Percentiles rank a stretch among this genome's conserved stretches.
These are phyloP conservation scores for Parotocinclus haroldoi DNA, from an alignment of 2,797 vertebrate genomes.

Conservation along the genomic window DNA sequence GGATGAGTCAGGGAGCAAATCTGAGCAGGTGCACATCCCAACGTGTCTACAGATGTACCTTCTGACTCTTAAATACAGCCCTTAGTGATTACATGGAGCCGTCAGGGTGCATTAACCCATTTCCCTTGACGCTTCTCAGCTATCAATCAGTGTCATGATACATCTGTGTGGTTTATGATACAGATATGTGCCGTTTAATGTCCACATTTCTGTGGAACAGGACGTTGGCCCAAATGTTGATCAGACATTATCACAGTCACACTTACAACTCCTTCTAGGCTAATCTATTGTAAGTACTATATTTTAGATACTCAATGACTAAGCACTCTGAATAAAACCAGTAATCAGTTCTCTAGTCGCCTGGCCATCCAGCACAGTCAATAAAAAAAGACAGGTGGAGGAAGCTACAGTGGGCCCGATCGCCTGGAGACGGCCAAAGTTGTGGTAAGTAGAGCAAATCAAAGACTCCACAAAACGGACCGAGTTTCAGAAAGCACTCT, in stretches of 20 bases:
- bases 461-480: constrained; percentile 1
- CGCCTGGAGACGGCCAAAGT: constrained; percentile 7
- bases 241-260: no score
- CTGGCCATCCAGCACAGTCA: constrained; percentile 6
- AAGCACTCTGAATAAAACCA: neutral
- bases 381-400: constrained; percentile 27
- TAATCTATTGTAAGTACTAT: no score
- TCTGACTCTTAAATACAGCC: no score
- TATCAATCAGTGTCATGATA: constrained; percentile 35
- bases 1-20: no score
- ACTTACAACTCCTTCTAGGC: no score
- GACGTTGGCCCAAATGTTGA: no score
- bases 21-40: no score
- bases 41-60: no score
- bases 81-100: constrained; percentile 51
- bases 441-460: constrained; percentile 42
- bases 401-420: constrained; percentile 1
- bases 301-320: no score
- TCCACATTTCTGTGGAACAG: no score
- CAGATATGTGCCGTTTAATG: no score
- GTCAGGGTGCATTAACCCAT: constrained; percentile 72
- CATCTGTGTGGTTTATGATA: no score
- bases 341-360: neutral
- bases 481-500: neutral
- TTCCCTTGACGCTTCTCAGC: constrained; percentile 73